Percentiles rank a stretch among this genome's conserved stretches.
These are phyloP conservation scores for Todiramphus saurophagus DNA, from an alignment of 2,113 vertebrate genomes.

Conservation along the genomic window DNA sequence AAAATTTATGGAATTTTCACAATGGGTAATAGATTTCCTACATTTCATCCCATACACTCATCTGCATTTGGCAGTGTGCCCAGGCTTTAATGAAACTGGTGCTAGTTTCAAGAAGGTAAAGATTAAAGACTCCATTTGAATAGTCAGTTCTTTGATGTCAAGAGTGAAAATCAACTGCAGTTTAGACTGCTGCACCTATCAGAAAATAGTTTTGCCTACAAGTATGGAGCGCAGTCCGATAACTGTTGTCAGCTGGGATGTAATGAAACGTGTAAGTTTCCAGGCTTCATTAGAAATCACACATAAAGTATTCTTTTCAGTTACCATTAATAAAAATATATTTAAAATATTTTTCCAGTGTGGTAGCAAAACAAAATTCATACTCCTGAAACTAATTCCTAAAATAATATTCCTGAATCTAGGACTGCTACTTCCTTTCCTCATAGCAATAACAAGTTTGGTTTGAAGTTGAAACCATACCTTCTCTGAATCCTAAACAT, in stretches of 20 bases:
- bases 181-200: not conserved
- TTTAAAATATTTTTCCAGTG: not conserved
- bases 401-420: not conserved
- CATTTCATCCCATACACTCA: not conserved
- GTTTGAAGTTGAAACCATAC: slow-evolving; percentile 66
- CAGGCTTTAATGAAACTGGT: not conserved
- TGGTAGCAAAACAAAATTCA: slow-evolving; percentile 22
- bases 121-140: slow-evolving; percentile 32
- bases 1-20: slow-evolving; percentile 31
- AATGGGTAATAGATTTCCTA: not conserved
- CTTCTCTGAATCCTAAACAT: slow-evolving; percentile 86
- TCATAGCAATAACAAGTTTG: not conserved
- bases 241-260: not conserved
- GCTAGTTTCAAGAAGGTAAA: slow-evolving; percentile 15
- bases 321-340: not conserved
- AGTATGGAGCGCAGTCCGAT: not conserved
- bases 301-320: not conserved
- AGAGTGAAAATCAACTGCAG: not conserved
- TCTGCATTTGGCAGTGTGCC: slow-evolving; percentile 4
- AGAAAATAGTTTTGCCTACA: not conserved
- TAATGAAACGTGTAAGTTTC: not conserved
- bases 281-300: not conserved
- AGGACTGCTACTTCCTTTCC: not conserved
- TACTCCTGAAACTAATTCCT: not conserved
- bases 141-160: not conserved